Base-by-base conservation (phyloP, 2,797 vertebrate genomes). In the Argyrosomus regius region DNA sequence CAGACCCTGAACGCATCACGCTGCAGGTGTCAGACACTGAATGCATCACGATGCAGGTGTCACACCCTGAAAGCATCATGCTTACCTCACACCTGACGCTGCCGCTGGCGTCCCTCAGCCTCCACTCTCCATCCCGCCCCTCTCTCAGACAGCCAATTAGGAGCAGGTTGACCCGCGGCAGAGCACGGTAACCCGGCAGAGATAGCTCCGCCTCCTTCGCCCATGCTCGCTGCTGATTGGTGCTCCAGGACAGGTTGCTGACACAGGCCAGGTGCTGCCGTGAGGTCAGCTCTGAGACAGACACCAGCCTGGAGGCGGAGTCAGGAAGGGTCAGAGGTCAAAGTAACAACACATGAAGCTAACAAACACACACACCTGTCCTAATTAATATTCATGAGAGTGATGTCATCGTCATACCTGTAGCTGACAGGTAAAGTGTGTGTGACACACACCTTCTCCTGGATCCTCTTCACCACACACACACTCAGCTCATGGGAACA, bases 231-330 rank as follows among this genome's bases (percentile, higher is more conserved):
- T 96, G 96, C 20, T 94, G 90, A 81, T 80, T 91, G 65, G 96
- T 96, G 91, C 91, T 96, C 96, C 96, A 97, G 54, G 92, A 94
- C 79, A 97, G 85, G 76, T 96, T 95, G 87, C 97, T 97, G 87
- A 96, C 97, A 80, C 98, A 99, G 0, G 97, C 91, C 4, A 93
- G 46, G 3, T 2, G 78, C 76, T 98, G 97, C 64, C 90, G 93
- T 52, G 83, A 91, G 16, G 91, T 82, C 14, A 99, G 95, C 85
- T 96, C 94, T 0, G 95, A 95, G n/a, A 96, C 58, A 0, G 95
- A 96, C 71, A 96, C 82, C n/a, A 93, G 93, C 85, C 97, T 98
- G 90, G 11, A 60, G 56, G 10, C 35, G 20, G 31, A n/a, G 22
- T 13, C 46, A 57, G 6, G 10, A 31, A 11, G 24, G 26, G 66